These are phyloP conservation scores for Caranx melampygus DNA, from an alignment of 2,113 vertebrate genomes.

Conservation along the genomic window DNA sequence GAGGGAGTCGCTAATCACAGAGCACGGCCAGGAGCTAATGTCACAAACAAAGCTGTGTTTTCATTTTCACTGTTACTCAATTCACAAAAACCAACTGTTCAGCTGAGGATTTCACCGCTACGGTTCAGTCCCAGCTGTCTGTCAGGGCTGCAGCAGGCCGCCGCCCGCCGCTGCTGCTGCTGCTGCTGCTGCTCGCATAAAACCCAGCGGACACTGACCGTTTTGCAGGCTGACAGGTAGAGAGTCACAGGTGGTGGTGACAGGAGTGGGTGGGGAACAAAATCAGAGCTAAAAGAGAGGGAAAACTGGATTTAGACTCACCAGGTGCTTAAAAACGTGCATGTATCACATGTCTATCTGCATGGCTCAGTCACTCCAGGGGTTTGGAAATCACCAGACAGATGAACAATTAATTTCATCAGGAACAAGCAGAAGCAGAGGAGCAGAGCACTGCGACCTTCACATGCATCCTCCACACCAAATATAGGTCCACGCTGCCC, in stretches of 20 bases:
- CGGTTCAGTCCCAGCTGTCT: neutral
- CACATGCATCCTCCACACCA: conserved; percentile 25
- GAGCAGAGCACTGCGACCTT: neutral
- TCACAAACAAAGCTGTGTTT: no score
- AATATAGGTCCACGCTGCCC: conserved; percentile 49
- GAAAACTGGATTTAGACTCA: neutral
- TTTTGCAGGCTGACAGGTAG: neutral
- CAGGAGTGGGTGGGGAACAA: neutral
- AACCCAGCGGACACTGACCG: no score
- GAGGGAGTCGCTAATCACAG: neutral
- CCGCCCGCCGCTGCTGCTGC: no score
- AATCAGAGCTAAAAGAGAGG: neutral
- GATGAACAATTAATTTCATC: neutral
- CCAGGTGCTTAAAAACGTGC: neutral
- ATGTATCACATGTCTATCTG: no score
- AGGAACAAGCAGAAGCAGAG: neutral
- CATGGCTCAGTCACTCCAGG: neutral
- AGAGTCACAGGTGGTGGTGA: neutral
- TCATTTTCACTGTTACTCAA: no score
- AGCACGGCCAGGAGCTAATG: no score
- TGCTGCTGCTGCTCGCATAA: no score
- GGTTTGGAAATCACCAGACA: neutral
- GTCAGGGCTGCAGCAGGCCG: no score
- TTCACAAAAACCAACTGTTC: no score
- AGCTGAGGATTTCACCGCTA: neutral